Conservation (phyloP, 2,113 vertebrate genomes). For the Todiramphus saurophagus region DNA sequence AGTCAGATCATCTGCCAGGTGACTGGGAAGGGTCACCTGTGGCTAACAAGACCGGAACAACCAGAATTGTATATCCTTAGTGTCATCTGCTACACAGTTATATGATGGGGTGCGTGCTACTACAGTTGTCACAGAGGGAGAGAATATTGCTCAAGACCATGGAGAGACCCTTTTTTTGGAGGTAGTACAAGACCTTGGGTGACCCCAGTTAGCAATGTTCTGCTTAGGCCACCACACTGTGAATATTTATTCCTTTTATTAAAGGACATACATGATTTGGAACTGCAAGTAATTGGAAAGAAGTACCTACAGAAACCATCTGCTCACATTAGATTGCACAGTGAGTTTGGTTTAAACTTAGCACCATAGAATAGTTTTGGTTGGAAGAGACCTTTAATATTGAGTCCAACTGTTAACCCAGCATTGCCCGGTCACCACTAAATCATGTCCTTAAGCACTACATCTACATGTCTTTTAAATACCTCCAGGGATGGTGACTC, state of each 20-base stretch:
- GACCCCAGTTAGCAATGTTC: neutral
- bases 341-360: neutral
- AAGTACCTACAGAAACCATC: neutral
- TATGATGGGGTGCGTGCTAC: neutral
- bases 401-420: neutral
- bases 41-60: neutral
- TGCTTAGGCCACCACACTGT: neutral
- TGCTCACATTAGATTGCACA: neutral
- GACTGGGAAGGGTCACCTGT: neutral
- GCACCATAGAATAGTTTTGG: neutral
- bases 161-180: neutral
- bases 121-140: neutral
- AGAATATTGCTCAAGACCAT: neutral
- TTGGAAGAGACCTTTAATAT: neutral
- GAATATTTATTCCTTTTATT: neutral
- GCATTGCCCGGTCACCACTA: neutral
- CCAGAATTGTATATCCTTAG: neutral
- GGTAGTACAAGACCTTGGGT: neutral
- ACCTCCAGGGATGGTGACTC: neutral
- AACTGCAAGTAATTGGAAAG: neutral
- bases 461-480: neutral
- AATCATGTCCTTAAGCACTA: neutral
- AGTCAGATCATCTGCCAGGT: neutral
- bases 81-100: neutral
- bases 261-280: rapidly evolving